These are phyloP conservation scores for Nixonia krombeini DNA, from an alignment of 1,140 invertebrate species.

Conservation along the genomic window DNA sequence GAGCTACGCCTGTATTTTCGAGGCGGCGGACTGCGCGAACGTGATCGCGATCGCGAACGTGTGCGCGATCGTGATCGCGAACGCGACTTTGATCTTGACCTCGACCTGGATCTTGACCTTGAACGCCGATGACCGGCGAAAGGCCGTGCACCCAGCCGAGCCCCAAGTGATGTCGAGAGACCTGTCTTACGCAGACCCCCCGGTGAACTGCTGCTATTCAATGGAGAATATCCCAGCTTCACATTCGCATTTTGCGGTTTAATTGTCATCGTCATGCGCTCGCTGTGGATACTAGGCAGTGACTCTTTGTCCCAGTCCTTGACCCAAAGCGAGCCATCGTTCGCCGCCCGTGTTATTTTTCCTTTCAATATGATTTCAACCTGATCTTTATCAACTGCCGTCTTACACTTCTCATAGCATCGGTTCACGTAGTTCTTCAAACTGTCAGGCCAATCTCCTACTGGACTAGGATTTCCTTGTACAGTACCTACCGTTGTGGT, in stretches of 20 bases:
- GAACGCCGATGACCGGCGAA: conserved; percentile 63
- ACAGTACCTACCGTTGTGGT: conserved; percentile 49
- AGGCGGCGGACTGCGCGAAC: conserved; percentile 57
- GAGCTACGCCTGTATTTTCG: conserved; percentile 64
- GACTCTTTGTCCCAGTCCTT: conserved; percentile 95
- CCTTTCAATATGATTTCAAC: conserved; percentile 95
- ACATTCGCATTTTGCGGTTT: conserved; percentile 59
- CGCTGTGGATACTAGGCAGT: conserved; percentile 86
- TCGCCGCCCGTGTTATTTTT: conserved; percentile 90
- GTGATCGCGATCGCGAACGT: conserved; percentile 52
- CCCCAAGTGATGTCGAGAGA: conserved; percentile 72
- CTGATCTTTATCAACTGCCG: conserved; percentile 90
- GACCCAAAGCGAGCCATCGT: conserved; percentile 85
- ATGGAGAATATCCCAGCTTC: conserved; percentile 43
- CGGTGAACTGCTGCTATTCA: conserved; percentile 30
- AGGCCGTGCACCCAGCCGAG: conserved; percentile 71
- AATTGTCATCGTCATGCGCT: conserved; percentile 78
- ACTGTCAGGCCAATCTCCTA: conserved; percentile 79
- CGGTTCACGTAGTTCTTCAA: conserved; percentile 89
- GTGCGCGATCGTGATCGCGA: conserved; percentile 67
- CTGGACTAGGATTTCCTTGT: conserved; percentile 57
- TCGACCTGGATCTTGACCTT: conserved; percentile 48
- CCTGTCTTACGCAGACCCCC: conserved; percentile 62
- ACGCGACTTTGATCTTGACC: conserved; percentile 67
- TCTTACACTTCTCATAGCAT: conserved; percentile 91